phyloP scores from a whole-genome alignment of 2,888 invertebrate species.

The Itoplectis maculator region DNA sequence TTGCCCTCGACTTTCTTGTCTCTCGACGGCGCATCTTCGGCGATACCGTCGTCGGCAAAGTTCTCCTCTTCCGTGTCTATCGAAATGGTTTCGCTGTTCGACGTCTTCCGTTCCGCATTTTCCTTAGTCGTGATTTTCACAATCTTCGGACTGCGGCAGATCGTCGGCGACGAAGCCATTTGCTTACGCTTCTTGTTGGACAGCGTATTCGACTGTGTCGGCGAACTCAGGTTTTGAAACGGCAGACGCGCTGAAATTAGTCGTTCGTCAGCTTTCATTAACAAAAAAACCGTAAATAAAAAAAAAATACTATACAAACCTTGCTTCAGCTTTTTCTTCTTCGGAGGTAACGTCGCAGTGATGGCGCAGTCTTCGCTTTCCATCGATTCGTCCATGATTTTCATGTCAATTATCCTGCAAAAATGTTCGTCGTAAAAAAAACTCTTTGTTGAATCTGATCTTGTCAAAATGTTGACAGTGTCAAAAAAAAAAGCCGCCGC shows the following conservation, averaged over 20 bases:
- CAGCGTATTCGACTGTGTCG: slow-evolving; percentile 70
- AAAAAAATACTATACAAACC: too few relatives aligned
- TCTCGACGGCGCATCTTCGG: slow-evolving; percentile 50
- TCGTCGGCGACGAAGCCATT: slow-evolving; percentile 73
- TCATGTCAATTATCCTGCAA: slow-evolving; percentile 70
- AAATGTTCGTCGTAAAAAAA: background rate
- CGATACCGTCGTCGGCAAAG: slow-evolving; percentile 15
- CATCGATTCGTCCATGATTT: slow-evolving; percentile 76
- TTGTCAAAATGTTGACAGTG: background rate
- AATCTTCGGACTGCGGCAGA: slow-evolving; percentile 74
- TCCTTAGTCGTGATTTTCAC: slow-evolving; percentile 77
- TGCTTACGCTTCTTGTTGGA: slow-evolving; percentile 80
- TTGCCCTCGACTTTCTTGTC: slow-evolving; percentile 68
- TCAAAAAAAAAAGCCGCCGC: background rate
- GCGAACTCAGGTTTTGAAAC: slow-evolving; percentile 76
- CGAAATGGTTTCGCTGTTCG: slow-evolving; percentile 35
- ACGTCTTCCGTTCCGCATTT: slow-evolving; percentile 62
- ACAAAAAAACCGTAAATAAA: background rate
- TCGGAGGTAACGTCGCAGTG: slow-evolving; percentile 70
- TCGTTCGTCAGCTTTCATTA: slow-evolving; percentile 28
- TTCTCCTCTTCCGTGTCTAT: slow-evolving; percentile 33
- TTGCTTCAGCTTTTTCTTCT: slow-evolving; percentile 80
- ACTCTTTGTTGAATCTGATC: background rate
- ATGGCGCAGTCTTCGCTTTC: slow-evolving; percentile 75
- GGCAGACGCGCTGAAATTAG: slow-evolving; percentile 77